Base-by-base conservation (phyloP, 2,888 invertebrate genomes). In the Drosophila prolongata region DNA sequence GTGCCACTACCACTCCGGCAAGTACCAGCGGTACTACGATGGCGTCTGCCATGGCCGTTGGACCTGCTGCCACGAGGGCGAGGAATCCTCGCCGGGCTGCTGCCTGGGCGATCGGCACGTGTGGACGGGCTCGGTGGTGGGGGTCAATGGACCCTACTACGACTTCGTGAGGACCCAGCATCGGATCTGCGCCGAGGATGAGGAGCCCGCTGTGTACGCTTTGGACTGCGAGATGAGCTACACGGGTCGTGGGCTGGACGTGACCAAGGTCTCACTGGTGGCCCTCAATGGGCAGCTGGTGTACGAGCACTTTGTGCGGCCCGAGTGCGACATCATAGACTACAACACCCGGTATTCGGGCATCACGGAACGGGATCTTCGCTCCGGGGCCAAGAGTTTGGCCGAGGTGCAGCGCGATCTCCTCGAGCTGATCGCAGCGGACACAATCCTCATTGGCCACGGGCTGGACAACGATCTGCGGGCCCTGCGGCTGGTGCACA, bases 221-320 rank as follows among this genome's bases (percentile, higher is more conserved):
- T 91, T 99, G 27, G 99, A 99, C 92, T 98, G 99, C 91, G 99
- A 99, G 93, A 99, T 99, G 99, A 97, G 97, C 82, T 98, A 96
- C 91, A 98, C 98, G 5, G 95, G 95, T 0, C 93, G 94, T 19
- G 99, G 99, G 1, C 93, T 97, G 52, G 98, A 99, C 92, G 92
- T 98, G 59, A 96, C 97, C 19, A 95, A 97, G 91, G 95, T 99
- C 34, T 97, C 98, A 8, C 95, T 99, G 58, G 95, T 98, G 59
- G 94, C 94, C 38, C 92, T 95, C 35, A 95, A 96, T 88, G 96
- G 96, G 5, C 93, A 94, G 49, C 92, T 96, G 34, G 95, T 98
- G 13, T 97, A 97, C 92, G 97, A 98, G 92, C 94, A 95, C 49
- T 94, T 96, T 74, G 98, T 99, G 40, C 95, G 94, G 81, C 98